phyloP scores from a whole-genome alignment of 2,797 vertebrate species.

The Mareca strepera region DNA sequence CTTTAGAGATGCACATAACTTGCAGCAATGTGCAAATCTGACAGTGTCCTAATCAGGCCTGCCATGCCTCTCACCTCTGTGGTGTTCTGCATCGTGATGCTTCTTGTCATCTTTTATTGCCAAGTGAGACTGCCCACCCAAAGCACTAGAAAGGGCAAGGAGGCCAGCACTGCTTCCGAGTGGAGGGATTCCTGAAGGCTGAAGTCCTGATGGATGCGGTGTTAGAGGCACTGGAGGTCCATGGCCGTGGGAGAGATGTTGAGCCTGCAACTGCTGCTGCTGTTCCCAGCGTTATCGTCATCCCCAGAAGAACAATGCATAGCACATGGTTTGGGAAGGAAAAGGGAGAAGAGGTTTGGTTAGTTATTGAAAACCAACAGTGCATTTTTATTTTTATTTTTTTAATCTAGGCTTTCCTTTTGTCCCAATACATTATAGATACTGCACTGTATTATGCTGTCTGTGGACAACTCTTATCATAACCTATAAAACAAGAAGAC shows the following conservation, averaged over 20 bases:
- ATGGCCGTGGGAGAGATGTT: conserved; percentile 94
- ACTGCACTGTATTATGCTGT: background rate
- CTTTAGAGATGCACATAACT: conserved; percentile 70
- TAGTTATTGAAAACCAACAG: conserved; percentile 54
- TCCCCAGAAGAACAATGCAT: background rate
- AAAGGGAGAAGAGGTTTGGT: conserved; percentile 40
- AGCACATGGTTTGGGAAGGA: conserved; percentile 15
- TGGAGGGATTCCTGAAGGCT: conserved; percentile 88
- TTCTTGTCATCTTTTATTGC: conserved; percentile 94
- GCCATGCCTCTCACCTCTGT: conserved; percentile 90
- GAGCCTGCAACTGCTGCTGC: conserved; percentile 90
- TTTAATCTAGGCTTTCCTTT: background rate
- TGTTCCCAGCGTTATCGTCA: conserved; percentile 49
- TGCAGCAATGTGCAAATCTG: conserved; percentile 60
- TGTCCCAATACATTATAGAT: background rate
- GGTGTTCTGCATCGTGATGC: conserved; percentile 90
- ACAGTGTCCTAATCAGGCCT: conserved; percentile 82
- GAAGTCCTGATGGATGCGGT: conserved; percentile 92
- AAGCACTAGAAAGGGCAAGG: conserved; percentile 90
- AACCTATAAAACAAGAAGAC: background rate
- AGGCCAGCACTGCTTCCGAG: conserved; percentile 92
- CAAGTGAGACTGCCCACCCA: conserved; percentile 90
- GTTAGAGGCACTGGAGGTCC: conserved; percentile 92
- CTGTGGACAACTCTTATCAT: background rate
- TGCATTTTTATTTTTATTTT: background rate